These are phyloP conservation scores for Osedax frankpressi DNA, from an alignment of 2,888 invertebrate species.

Conservation along the genomic window DNA sequence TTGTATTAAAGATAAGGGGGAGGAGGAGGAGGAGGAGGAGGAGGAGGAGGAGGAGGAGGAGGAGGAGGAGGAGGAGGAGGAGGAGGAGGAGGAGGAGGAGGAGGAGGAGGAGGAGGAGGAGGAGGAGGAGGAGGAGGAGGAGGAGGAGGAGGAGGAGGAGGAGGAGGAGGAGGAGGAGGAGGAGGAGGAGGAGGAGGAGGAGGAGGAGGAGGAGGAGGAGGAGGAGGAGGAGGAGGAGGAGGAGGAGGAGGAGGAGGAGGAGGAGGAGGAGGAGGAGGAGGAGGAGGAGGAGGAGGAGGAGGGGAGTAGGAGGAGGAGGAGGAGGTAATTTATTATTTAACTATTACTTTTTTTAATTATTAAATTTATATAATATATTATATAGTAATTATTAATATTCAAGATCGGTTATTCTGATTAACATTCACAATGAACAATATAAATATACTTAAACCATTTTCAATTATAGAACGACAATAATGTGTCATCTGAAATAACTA, in stretches of 20 bases:
- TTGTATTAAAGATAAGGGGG: not conserved
- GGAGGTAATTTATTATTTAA: too few relatives aligned
- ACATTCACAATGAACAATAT: too few relatives aligned
- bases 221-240: constrained; percentile 15
- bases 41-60: not conserved
- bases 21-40: not conserved
- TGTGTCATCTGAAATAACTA: too few relatives aligned
- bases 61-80: constrained; percentile 9
- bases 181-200: constrained; percentile 20
- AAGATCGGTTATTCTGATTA: too few relatives aligned
- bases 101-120: constrained; percentile 18
- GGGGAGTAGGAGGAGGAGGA: constrained; percentile 16
- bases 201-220: constrained; percentile 15
- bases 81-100: constrained; percentile 16
- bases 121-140: constrained; percentile 19
- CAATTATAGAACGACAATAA: too few relatives aligned
- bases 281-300: constrained; percentile 13
- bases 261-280: constrained; percentile 16
- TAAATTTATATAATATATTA: too few relatives aligned
- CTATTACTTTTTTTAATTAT: too few relatives aligned
- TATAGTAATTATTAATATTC: too few relatives aligned
- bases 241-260: constrained; percentile 16
- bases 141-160: constrained; percentile 17
- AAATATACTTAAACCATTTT: too few relatives aligned
- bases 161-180: constrained; percentile 17